These are phyloP conservation scores for Hiodon alosoides DNA, from an alignment of 2,113 vertebrate genomes.

Conservation along the genomic window DNA sequence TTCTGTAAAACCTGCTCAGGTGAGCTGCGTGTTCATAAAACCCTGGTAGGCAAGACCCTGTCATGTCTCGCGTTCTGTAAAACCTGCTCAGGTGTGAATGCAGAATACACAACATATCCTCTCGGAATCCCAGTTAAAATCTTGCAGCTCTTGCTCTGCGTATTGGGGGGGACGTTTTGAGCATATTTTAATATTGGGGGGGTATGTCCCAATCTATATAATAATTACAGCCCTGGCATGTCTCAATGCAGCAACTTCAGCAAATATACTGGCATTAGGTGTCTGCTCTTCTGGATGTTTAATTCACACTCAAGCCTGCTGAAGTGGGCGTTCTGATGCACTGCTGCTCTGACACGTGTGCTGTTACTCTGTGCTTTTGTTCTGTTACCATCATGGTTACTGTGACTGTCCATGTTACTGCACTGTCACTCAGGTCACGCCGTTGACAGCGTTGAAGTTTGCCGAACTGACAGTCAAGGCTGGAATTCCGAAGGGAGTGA, in stretches of 20 bases:
- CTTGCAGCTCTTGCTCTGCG: too few relatives aligned
- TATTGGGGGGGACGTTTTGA: too few relatives aligned
- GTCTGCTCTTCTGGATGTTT: neutral
- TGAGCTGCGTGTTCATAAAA: too few relatives aligned
- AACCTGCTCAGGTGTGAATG: neutral
- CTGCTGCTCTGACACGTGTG: neutral
- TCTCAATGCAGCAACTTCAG: neutral
- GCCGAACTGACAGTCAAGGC: slow-evolving; percentile 70
- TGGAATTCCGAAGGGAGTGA: slow-evolving; percentile 71
- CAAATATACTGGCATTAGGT: neutral
- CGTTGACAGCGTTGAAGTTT: slow-evolving; percentile 75
- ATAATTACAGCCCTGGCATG: too few relatives aligned
- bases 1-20: too few relatives aligned
- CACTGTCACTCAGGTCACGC: slow-evolving; percentile 63
- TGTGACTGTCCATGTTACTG: neutral
- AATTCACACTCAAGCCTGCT: neutral
- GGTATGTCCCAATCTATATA: too few relatives aligned
- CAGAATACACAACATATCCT: neutral
- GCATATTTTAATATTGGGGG: too few relatives aligned
- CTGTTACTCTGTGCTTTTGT: neutral
- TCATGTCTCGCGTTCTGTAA: too few relatives aligned
- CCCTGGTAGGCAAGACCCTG: too few relatives aligned
- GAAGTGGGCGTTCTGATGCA: neutral
- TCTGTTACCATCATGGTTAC: neutral
- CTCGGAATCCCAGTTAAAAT: too few relatives aligned